Evolutionary conservation across 2,888 invertebrate species (phyloP).

Genomic region (Griposia aprilina): DNA sequence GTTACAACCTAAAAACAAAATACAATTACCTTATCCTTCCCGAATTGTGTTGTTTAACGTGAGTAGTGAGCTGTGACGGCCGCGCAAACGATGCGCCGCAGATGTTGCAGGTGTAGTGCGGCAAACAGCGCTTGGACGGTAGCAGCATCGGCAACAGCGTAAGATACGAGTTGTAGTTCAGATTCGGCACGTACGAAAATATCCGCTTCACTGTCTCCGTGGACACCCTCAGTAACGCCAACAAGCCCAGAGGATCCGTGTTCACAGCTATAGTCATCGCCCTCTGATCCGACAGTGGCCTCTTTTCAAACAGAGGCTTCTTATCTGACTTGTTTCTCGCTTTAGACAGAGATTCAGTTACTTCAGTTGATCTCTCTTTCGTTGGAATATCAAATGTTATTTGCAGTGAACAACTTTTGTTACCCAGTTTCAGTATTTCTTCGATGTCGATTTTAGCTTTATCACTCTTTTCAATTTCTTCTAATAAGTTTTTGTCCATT

Average conservation of each 20-base stretch:
- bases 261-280: slow-evolving; percentile 82
- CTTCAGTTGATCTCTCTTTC: slow-evolving; percentile 79
- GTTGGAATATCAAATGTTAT: slow-evolving; percentile 79
- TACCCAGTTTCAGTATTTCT: slow-evolving; percentile 68
- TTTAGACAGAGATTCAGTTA: slow-evolving; percentile 74
- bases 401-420: slow-evolving; percentile 69
- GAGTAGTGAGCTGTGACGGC: slow-evolving; percentile 79
- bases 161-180: slow-evolving; percentile 76
- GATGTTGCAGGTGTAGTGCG: slow-evolving; percentile 80
- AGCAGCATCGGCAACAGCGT: slow-evolving; percentile 68
- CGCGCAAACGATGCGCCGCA: slow-evolving; percentile 80
- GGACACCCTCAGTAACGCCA: slow-evolving; percentile 79
- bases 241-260: slow-evolving; percentile 82
- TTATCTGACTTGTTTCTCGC: slow-evolving; percentile 41
- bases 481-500: slow-evolving; percentile 70
- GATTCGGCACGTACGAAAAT: slow-evolving; percentile 77
- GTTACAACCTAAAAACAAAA: slow-evolving; percentile 14
- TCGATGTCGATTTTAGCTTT: slow-evolving; percentile 75
- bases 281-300: neutral
- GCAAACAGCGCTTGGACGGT: slow-evolving; percentile 29
- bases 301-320: slow-evolving; percentile 25
- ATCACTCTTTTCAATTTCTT: slow-evolving; percentile 76
- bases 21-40: slow-evolving; percentile 76
- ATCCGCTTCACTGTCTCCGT: slow-evolving; percentile 78
- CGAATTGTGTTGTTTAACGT: slow-evolving; percentile 79